These are phyloP conservation scores for Drosophila koepferae DNA, from an alignment of 2,888 invertebrate species.

Conservation along the genomic window DNA sequence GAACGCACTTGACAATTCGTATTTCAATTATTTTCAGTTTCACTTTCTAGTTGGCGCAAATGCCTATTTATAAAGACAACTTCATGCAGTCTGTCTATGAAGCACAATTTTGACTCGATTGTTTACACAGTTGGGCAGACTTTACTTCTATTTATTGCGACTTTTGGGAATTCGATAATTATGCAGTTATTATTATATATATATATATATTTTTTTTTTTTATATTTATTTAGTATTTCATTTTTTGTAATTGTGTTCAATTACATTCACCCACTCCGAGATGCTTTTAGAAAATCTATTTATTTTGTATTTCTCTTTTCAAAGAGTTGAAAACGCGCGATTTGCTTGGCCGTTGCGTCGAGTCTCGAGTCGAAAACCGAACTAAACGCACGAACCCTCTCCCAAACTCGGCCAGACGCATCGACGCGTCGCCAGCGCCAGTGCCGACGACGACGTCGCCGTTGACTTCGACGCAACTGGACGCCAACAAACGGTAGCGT, in stretches of 20 bases:
- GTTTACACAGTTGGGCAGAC: neutral
- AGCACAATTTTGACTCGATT: conserved; percentile 4
- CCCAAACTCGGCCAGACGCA: conserved; percentile 44
- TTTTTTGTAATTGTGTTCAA: conserved; percentile 15
- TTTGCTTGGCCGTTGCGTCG: conserved; percentile 41
- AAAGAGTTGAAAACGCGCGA: conserved; percentile 39
- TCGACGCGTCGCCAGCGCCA: conserved; percentile 37
- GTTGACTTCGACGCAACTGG: conserved; percentile 35
- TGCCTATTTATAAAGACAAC: conserved; percentile 44
- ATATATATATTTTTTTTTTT: too few relatives aligned
- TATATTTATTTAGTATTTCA: conserved; percentile 1
- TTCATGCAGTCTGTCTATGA: conserved; percentile 1
- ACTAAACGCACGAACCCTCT: conserved; percentile 56
- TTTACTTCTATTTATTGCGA: conserved; percentile 18
- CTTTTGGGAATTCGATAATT: neutral
- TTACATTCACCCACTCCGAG: conserved; percentile 37
- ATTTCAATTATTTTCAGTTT: conserved; percentile 38
- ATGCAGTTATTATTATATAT: neutral
- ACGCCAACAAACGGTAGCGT: conserved; percentile 28
- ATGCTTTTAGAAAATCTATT: conserved; percentile 37
- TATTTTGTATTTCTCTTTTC: conserved; percentile 17
- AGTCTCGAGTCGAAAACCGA: conserved; percentile 73
- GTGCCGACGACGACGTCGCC: conserved; percentile 27
- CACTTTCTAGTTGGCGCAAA: conserved; percentile 40
- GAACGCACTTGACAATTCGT: conserved; percentile 39